Evolutionary conservation across 2,113 vertebrate genomes (phyloP), one percentile per base, ranked within the genome.

Genomic region (Pangasianodon hypophthalmus): DNA sequence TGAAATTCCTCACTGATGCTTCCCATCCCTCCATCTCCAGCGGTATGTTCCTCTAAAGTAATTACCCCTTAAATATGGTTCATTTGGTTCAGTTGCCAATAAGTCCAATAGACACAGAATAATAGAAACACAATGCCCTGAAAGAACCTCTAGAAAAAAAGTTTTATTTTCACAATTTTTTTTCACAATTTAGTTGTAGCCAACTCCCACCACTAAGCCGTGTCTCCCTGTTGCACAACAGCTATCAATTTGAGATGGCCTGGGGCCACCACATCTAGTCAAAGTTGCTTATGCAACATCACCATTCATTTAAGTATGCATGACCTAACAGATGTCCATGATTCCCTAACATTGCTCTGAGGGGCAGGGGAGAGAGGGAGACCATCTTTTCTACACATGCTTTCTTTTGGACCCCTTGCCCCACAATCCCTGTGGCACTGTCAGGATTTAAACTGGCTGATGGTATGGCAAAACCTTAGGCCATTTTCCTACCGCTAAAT

Each of bases 1-100:
- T 83, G 32, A 83, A 41, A 83, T 83, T 84, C 52, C 21, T 58
- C 52, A 58, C 18, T 83, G n/a, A 58, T 83, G n/a, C 52, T 11
- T 83, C 80, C 52, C 80, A 58, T 26, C 10, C 0, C 37, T 13
- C 5, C 26, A 80, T 80, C 24, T 80, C 5, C 24, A 52, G 13
- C 13, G 2, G n/a, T 16, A n/a, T n/a, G 46, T 75, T 75, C 37
- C 6, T 41, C 7, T 75, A 44, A 44, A 32, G 11, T 8, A 67
- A n/a, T 75, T 75, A 71, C 18, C 13, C 6, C 37, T 44, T 24
- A 3, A 21, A 75, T 77, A 10, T 46, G 21, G 19, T 46, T 77
- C 41, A 44, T 46, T 77, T 46, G 2, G 21, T 46, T 77, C 41
- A 24, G 10, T 77, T 77, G 41, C 41, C 37, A 44, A 44, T 44